Evolutionary conservation across 2,888 invertebrate genomes (phyloP), one percentile per base, ranked within the genome.

Genomic region (Hyposoter dolosus): DNA sequence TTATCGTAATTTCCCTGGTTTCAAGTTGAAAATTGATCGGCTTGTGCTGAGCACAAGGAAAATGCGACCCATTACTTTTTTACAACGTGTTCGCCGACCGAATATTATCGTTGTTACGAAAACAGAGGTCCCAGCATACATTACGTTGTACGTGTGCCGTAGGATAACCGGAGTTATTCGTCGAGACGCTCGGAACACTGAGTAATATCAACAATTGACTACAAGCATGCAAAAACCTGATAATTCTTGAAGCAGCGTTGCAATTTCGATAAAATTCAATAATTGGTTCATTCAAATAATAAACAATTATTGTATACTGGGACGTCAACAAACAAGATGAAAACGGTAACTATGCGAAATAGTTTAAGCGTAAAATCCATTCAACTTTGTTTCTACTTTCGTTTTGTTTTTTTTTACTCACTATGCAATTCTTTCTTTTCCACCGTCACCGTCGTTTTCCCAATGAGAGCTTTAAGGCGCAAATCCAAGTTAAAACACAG

Each of bases 401-500:
- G 35, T 72, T 56, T 32, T 45, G 19, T 69, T 78, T 78, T 69
- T 60, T 63, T 63, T 93, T 94, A 94, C 94, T 94, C 93, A 94
- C 94, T 94, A 93, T 94, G 93, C 89, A 94, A 93, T 81, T 93
- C 93, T 94, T 94, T 94, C 92, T 94, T 94, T 93, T 94, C 94
- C 93, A 94, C 93, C 88, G 93, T 93, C 92, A 94, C 93, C 89
- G 93, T 93, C 90, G 93, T 93, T 90, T 94, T 94, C 93, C 94
- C 93, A 93, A 94, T 94, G 93, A 94, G 94, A 93, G 94, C 94
- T 94, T 94, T 90, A 92, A 92, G 91, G 91, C 90, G 92, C 90
- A 85, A 71, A 77, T 83, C 56, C 65, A 71, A 82, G 79, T 84
- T 68, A 74, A 75, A 72, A 92, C 82, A 76, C 56, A 50, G 32